These are phyloP conservation scores for Rhodophaea formosa DNA, from an alignment of 2,888 invertebrate species.

Conservation along the genomic window DNA sequence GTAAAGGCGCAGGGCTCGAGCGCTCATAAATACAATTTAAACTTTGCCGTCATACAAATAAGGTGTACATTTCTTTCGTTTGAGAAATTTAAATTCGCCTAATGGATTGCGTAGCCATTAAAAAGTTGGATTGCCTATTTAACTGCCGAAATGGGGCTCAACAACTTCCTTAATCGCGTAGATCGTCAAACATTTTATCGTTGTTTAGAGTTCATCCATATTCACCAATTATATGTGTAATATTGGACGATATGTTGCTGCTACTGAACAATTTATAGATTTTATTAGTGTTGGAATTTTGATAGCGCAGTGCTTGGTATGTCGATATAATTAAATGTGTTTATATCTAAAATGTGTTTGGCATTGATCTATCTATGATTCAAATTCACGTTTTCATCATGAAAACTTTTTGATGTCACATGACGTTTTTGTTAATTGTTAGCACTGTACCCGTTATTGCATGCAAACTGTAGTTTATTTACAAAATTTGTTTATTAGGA, in stretches of 20 bases:
- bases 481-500: too few relatives aligned
- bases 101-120: slow-evolving; percentile 41
- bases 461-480: too few relatives aligned
- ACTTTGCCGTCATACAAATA: slow-evolving; percentile 13
- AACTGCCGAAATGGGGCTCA: slow-evolving; percentile 37
- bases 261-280: not conserved
- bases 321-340: too few relatives aligned
- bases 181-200: slow-evolving; percentile 34
- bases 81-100: slow-evolving; percentile 26
- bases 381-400: too few relatives aligned
- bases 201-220: slow-evolving; percentile 16
- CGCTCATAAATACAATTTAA: slow-evolving; percentile 9
- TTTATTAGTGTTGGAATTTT: too few relatives aligned
- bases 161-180: slow-evolving; percentile 36
- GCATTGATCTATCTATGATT: too few relatives aligned
- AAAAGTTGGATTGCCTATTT: slow-evolving; percentile 53
- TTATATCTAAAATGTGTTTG: too few relatives aligned
- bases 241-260: not conserved
- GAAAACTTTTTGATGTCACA: too few relatives aligned
- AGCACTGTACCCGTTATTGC: too few relatives aligned
- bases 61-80: slow-evolving; percentile 13
- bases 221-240: slow-evolving; percentile 6
- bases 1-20: not conserved
- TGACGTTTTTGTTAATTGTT: too few relatives aligned
- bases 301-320: too few relatives aligned